These are phyloP conservation scores for Enteromius unitaeniatus DNA, from an alignment of 2,797 vertebrate genomes.

Conservation along the genomic window DNA sequence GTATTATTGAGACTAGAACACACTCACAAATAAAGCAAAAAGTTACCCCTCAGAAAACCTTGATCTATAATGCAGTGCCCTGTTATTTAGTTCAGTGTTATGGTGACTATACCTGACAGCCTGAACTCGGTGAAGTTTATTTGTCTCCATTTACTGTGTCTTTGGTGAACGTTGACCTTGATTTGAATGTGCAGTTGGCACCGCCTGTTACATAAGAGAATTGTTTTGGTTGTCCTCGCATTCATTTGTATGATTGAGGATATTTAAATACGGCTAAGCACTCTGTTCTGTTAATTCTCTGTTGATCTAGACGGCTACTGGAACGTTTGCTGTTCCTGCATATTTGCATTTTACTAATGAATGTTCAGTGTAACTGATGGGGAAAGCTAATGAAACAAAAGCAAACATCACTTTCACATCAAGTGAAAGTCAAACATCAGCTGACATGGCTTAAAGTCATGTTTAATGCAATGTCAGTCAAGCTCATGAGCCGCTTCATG, in stretches of 20 bases:
- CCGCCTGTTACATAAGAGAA: slow-evolving; percentile 1
- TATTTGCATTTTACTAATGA: slow-evolving; percentile 19
- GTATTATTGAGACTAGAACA: too few species aligned
- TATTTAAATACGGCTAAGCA: slow-evolving; percentile 5
- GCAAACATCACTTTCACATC: neutral
- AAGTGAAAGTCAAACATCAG: neutral
- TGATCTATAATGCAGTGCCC: neutral
- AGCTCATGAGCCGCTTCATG: neutral
- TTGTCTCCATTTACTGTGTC: neutral
- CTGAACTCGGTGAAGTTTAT: slow-evolving; percentile 2
- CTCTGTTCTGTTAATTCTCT: slow-evolving; percentile 7
- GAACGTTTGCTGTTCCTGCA: slow-evolving; percentile 3
- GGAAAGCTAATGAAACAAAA: slow-evolving; percentile 14
- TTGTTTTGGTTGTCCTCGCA: slow-evolving; percentile 5
- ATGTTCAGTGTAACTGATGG: neutral
- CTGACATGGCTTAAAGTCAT: neutral
- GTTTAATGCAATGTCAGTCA: neutral
- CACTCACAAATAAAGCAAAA: neutral
- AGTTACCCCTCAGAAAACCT: neutral
- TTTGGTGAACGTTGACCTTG: slow-evolving; percentile 6
- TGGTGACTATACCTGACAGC: neutral
- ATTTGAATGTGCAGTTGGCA: slow-evolving; percentile 18
- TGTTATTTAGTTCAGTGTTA: neutral
- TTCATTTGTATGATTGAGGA: slow-evolving; percentile 22
- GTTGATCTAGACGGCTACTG: neutral